Evolutionary conservation across 1,140 invertebrate genomes (phyloP), one percentile per base, ranked within the genome.

Genomic region (Asbolus verrucosus): DNA sequence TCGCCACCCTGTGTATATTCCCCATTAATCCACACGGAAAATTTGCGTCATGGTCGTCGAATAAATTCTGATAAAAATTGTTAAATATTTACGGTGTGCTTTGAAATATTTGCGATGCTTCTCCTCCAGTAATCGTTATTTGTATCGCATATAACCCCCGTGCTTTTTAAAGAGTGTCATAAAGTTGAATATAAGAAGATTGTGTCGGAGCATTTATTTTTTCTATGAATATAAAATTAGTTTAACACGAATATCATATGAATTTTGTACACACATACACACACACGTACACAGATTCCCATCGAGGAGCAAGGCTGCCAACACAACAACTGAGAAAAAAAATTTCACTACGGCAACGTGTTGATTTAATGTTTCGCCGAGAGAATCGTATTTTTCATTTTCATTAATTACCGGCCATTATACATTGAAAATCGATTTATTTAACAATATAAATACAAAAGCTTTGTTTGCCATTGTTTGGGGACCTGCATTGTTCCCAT

Each of bases 361-460:
- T 14, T 11, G 19, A 18, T 46, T 46, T 16, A 41, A 6, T 6
- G 41, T 46, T n/a, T n/a, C n/a, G n/a, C 24, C 31, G 6, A 27
- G 15, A 8, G 6, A 27, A 21, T 8, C 33, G 15, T 8, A 13
- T 21, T 41, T 63, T 38, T 38, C 31, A 39, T 41, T 63, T 38
- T 41, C 33, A 13, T 18, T 63, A 63, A 63, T 63, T 63, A 36
- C 50, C 46, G 24, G 16, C 41, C 62, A 59, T 70, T 65, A 70
- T 61, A 61, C 27, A 71, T 66, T 62, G 39, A 31, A 67, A 38
- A 68, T 72, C 65, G 70, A 65, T 63, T 69, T 67, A 68, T 59
- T 61, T 65, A 68, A 69, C 54, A 60, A 50, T 62, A 68, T 68
- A 72, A 65, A 65, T 65, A 65, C 65, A 27, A 72, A 65, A 65